These are phyloP conservation scores for Tylochromis polylepis DNA, from an alignment of 2,113 vertebrate genomes.

Conservation along the genomic window DNA sequence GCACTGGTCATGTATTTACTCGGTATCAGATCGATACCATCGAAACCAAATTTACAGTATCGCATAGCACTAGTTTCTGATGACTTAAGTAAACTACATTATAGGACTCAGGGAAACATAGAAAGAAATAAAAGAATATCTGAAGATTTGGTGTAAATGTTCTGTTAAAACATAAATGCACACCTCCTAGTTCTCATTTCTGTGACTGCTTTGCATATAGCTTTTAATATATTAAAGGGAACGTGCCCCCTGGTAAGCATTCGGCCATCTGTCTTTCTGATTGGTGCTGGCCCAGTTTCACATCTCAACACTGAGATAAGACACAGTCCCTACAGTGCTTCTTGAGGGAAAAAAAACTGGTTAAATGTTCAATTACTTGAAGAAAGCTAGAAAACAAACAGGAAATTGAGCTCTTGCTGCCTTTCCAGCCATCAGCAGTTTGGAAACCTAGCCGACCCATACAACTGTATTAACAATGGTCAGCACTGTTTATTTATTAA, in stretches of 20 bases:
- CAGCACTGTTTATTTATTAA: conserved; percentile 24
- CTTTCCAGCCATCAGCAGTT: conserved; percentile 8
- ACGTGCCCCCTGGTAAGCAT: neutral
- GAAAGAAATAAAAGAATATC: neutral
- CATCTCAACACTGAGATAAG: neutral
- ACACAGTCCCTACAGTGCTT: neutral
- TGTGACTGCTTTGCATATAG: neutral
- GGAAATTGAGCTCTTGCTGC: conserved; percentile 33
- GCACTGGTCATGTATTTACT: neutral
- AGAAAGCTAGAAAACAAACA: conserved; percentile 22
- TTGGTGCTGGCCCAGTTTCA: conserved; percentile 4
- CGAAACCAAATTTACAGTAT: neutral
- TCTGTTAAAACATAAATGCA: neutral
- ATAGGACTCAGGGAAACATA: neutral
- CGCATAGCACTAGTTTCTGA: neutral
- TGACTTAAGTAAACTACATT: neutral
- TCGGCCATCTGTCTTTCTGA: neutral
- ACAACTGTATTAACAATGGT: conserved; percentile 9
- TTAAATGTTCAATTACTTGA: neutral
- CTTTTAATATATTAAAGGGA: neutral
- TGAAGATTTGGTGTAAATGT: neutral
- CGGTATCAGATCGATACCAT: neutral
- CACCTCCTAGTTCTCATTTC: neutral
- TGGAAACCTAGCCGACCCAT: neutral
- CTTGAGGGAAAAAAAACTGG: neutral